Percentiles rank a stretch among this genome's conserved stretches.
phyloP scores from a whole-genome alignment of 2,797 vertebrate species.

The Falco novaeseelandiae region DNA sequence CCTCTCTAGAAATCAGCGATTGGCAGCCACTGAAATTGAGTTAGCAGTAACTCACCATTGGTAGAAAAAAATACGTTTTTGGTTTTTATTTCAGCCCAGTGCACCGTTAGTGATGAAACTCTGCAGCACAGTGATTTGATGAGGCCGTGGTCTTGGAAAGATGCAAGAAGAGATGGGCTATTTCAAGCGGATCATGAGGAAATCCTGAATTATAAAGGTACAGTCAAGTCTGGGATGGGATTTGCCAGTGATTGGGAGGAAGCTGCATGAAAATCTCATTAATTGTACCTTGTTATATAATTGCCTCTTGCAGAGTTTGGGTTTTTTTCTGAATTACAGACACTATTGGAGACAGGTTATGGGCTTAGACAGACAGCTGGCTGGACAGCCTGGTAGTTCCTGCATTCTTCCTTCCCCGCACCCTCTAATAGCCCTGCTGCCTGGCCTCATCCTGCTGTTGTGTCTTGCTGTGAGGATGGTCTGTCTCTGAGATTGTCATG shows the following conservation, averaged over 20 bases:
- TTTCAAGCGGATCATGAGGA: background rate
- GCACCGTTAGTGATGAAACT: background rate
- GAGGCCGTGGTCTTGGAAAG: background rate
- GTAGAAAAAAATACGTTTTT: background rate
- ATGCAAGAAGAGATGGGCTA: background rate
- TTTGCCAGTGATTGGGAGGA: background rate
- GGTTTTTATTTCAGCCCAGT: background rate
- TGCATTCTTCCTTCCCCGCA: background rate
- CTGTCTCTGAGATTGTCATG: background rate
- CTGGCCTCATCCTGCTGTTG: background rate
- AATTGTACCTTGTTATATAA: constrained; percentile 42
- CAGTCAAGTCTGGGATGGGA: background rate
- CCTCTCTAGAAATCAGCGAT: constrained; percentile 44
- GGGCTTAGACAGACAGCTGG: constrained; percentile 10
- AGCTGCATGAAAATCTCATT: constrained; percentile 39
- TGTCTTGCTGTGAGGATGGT: background rate
- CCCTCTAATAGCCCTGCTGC: background rate
- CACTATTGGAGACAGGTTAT: constrained; percentile 28
- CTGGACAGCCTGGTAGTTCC: constrained; percentile 24
- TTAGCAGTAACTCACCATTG: constrained; percentile 9
- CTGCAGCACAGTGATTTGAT: background rate
- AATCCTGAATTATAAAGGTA: constrained; percentile 27
- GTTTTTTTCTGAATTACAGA: background rate
- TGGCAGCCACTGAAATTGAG: constrained; percentile 52
- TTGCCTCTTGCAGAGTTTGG: background rate